Percentiles rank a stretch among this genome's conserved stretches.
phyloP scores from a whole-genome alignment of 2,113 vertebrate species.

The Hirundichthys speculiger region DNA sequence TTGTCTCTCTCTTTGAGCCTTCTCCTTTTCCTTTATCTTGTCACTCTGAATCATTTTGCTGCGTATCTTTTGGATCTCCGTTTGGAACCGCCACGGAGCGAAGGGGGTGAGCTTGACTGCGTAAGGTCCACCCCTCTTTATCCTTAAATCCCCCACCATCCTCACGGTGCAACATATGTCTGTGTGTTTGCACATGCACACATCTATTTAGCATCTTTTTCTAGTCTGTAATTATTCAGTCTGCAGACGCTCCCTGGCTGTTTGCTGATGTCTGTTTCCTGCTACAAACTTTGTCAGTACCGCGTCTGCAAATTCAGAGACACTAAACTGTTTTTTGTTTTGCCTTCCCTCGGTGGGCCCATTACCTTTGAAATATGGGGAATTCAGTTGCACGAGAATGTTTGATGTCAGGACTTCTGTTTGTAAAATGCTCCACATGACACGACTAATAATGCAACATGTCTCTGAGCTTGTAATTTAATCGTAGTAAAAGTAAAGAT shows the following conservation, averaged over 20 bases:
- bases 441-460: too few relatives aligned
- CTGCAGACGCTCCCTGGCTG: conserved; percentile 59
- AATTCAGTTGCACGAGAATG: conserved; percentile 26
- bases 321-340: conserved; percentile 3
- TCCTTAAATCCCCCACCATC: conserved; percentile 46
- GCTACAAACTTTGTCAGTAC: conserved; percentile 28
- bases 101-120: conserved; percentile 33
- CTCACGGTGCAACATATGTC: conserved; percentile 17
- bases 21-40: conserved; percentile 59
- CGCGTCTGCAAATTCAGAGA: conserved; percentile 36
- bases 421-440: too few relatives aligned
- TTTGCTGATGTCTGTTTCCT: conserved; percentile 63
- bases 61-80: conserved; percentile 53
- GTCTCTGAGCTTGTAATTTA: too few relatives aligned
- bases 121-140: conserved; percentile 62
- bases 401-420: background rate
- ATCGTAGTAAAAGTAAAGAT: too few relatives aligned
- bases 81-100: conserved; percentile 30
- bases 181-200: conserved; percentile 27
- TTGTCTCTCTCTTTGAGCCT: conserved; percentile 62
- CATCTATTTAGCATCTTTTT: conserved; percentile 47
- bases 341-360: conserved; percentile 32
- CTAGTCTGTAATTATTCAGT: conserved; percentile 70
- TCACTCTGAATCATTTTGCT: conserved; percentile 65
- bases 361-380: conserved; percentile 22